These are phyloP conservation scores for Dendrolimus kikuchii DNA, from an alignment of 1,140 invertebrate genomes.

Conservation along the genomic window DNA sequence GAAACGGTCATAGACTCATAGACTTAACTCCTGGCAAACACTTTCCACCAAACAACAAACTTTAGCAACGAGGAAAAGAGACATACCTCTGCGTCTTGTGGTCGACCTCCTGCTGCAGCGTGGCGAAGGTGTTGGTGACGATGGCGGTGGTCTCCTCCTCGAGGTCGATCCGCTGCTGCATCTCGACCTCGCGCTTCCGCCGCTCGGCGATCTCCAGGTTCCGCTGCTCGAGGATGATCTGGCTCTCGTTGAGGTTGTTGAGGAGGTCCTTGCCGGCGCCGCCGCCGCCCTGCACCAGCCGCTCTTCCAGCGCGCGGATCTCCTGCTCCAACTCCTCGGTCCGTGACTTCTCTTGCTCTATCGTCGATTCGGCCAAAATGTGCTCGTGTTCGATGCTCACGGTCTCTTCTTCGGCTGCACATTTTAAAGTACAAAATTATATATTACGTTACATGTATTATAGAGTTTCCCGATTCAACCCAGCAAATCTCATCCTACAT, in stretches of 20 bases:
- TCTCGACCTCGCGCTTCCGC: slow-evolving; percentile 80
- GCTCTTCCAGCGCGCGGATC: slow-evolving; percentile 84
- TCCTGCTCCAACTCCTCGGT: slow-evolving; percentile 66
- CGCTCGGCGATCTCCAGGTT: slow-evolving; percentile 87
- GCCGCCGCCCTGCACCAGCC: slow-evolving; percentile 86
- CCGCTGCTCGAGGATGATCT: slow-evolving; percentile 86
- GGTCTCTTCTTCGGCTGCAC: slow-evolving; percentile 59
- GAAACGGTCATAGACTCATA: too few relatives aligned
- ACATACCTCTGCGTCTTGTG: slow-evolving; percentile 90
- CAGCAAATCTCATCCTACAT: too few relatives aligned
- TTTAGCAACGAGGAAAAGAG: background rate
- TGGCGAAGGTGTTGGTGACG: slow-evolving; percentile 88
- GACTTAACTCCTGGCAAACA: too few relatives aligned
- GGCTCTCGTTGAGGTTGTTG: slow-evolving; percentile 92
- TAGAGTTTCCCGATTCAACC: too few relatives aligned
- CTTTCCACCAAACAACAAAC: background rate
- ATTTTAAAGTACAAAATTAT: background rate
- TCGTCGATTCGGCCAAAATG: slow-evolving; percentile 70
- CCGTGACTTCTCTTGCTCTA: slow-evolving; percentile 74
- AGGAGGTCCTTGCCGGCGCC: slow-evolving; percentile 84
- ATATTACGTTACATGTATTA: too few relatives aligned
- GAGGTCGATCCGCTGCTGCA: slow-evolving; percentile 88
- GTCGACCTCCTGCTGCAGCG: slow-evolving; percentile 93
- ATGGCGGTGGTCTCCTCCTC: slow-evolving; percentile 92
- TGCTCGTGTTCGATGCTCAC: slow-evolving; percentile 66